phyloP scores from a whole-genome alignment of 2,797 vertebrate genomes.

The Tachyglossus aculeatus region DNA sequence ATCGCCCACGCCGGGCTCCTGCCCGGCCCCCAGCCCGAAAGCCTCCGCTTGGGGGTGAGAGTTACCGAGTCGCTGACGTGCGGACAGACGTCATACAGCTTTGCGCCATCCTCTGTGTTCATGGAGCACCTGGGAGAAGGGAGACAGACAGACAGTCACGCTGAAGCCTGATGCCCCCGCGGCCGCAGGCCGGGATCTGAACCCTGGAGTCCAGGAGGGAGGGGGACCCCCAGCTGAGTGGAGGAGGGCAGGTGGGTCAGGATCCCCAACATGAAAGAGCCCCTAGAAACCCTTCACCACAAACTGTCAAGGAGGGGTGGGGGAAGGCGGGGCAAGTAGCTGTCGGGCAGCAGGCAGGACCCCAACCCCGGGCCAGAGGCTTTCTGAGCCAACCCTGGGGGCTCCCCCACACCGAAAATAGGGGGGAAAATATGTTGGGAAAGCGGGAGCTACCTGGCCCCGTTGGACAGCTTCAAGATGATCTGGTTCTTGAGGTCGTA shows the following conservation, averaged over 20 bases:
- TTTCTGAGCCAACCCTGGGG: no score
- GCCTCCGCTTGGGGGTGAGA: background rate
- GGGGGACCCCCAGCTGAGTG: background rate
- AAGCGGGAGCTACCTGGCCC: conserved; percentile 84
- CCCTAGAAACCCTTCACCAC: no score
- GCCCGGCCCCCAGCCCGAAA: rapidly evolving
- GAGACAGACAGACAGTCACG: background rate
- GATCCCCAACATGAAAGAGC: no score
- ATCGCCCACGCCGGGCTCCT: no score
- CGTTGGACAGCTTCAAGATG: conserved; percentile 95
- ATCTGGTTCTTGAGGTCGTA: conserved; percentile 97
- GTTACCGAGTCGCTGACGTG: conserved; percentile 94
- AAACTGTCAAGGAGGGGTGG: no score
- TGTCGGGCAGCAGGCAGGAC: no score
- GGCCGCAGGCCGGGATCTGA: background rate
- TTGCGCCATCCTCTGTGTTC: conserved; percentile 96
- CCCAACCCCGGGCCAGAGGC: no score
- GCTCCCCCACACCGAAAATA: no score
- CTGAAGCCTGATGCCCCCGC: background rate
- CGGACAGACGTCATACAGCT: conserved; percentile 95
- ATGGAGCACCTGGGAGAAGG: conserved; percentile 89
- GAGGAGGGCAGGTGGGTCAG: no score
- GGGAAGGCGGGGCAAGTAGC: no score
- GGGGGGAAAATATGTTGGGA: background rate
- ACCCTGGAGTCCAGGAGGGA: background rate